These are phyloP conservation scores for Digitonthophagus gazella DNA, from an alignment of 2,888 invertebrate species.

Conservation along the genomic window DNA sequence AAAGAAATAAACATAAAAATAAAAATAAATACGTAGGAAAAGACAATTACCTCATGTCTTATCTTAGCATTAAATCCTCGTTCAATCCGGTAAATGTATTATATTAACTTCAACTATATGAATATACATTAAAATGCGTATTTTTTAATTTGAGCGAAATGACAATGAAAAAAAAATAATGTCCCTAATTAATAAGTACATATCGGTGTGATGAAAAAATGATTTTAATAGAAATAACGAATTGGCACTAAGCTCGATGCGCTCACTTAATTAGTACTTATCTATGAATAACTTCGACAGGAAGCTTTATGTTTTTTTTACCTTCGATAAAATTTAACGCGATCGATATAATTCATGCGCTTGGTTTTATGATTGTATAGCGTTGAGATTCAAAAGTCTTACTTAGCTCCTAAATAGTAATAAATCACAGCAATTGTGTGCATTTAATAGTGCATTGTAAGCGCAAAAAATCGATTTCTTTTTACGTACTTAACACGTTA, in stretches of 20 bases:
- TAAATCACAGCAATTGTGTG: conserved; percentile 39
- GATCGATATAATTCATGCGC: not conserved
- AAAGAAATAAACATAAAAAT: conserved; percentile 15
- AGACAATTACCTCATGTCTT: not conserved
- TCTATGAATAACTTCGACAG: conserved; percentile 1
- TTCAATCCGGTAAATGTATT: not conserved
- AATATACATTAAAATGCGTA: conserved; percentile 1
- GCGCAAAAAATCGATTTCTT: conserved; percentile 17
- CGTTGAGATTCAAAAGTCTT: conserved; percentile 8
- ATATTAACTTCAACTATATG: not conserved
- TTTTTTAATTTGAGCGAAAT: not conserved
- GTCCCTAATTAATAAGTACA: not conserved
- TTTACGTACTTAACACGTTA: not conserved
- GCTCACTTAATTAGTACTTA: not conserved
- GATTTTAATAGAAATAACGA: not conserved
- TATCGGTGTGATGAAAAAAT: not conserved
- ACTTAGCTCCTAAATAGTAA: conserved; percentile 20
- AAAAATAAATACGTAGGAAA: conserved; percentile 17
- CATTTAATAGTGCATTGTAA: conserved; percentile 31
- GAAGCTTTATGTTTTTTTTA: not conserved
- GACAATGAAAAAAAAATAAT: not conserved
- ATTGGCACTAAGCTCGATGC: not conserved
- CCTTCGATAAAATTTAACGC: not conserved
- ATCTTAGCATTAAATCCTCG: not conserved
- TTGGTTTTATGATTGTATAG: conserved; percentile 33